These are phyloP conservation scores for Lophochroa leadbeateri DNA, from an alignment of 2,113 vertebrate genomes.

Conservation along the genomic window DNA sequence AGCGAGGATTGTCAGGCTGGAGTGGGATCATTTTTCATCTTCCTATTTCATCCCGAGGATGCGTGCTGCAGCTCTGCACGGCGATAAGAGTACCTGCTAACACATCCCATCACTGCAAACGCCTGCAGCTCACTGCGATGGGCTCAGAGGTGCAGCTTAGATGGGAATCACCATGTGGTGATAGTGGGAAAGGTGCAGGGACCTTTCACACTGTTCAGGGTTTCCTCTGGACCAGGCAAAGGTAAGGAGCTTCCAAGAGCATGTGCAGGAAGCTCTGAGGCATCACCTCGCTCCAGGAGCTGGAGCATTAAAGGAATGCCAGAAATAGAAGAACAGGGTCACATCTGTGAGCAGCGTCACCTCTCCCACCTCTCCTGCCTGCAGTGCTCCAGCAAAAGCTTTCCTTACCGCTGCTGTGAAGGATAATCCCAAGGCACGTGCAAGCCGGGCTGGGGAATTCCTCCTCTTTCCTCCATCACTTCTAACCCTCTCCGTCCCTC, in stretches of 20 bases:
- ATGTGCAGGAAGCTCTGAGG: not conserved
- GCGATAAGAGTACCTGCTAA: not conserved
- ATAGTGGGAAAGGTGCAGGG: not conserved
- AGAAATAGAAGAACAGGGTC: not conserved
- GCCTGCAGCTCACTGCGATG: not conserved
- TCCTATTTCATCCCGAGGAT: not conserved
- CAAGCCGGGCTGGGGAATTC: not conserved
- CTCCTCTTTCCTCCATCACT: not conserved
- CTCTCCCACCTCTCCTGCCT: not conserved
- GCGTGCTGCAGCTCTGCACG: fast-evolving
- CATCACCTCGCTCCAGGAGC: not conserved
- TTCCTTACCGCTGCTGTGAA: not conserved
- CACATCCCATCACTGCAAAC: not conserved
- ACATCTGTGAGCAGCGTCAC: not conserved
- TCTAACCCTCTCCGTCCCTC: not conserved
- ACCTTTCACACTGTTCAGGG: not conserved
- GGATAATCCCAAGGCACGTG: not conserved
- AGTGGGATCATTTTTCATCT: not conserved
- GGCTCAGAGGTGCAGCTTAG: not conserved
- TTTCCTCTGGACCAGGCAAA: fast-evolving
- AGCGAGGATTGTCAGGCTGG: not conserved
- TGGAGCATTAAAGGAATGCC: not conserved
- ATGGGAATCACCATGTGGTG: not conserved
- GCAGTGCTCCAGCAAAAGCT: not conserved
- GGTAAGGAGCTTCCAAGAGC: not conserved